phyloP scores from a whole-genome alignment of 2,113 vertebrate species.

The Macrotis lagotis region DNA sequence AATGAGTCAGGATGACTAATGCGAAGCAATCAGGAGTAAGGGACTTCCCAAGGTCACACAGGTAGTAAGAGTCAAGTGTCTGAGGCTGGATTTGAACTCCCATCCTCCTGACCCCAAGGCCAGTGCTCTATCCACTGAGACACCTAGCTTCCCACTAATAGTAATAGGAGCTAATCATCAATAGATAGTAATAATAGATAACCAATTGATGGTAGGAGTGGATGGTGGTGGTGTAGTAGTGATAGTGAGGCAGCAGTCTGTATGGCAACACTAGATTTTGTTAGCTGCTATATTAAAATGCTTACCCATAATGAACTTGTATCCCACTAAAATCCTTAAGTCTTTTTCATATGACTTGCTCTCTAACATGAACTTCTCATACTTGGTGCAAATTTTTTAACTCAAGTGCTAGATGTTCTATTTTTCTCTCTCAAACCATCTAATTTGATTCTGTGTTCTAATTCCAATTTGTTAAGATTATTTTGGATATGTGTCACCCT shows the following conservation, averaged over 20 bases:
- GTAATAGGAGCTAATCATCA: not conserved
- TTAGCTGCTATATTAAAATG: not conserved
- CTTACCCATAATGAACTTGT: not conserved
- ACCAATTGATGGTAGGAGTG: too few relatives aligned
- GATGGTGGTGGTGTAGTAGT: too few relatives aligned
- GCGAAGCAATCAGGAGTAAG: too few relatives aligned
- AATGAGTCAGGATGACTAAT: too few relatives aligned
- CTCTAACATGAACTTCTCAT: not conserved
- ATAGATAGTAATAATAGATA: not conserved
- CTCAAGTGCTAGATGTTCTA: not conserved
- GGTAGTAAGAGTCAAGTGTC: too few relatives aligned
- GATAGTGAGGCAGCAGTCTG: not conserved
- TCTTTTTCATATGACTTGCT: not conserved
- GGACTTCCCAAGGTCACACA: too few relatives aligned
- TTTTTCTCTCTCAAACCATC: not conserved
- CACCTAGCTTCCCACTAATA: too few relatives aligned
- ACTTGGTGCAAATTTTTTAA: not conserved
- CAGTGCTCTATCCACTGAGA: too few relatives aligned
- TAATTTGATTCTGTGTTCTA: not conserved
- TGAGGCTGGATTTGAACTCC: too few relatives aligned
- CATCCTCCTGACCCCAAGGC: too few relatives aligned
- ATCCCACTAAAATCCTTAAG: not conserved
- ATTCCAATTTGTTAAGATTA: not conserved
- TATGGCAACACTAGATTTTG: not conserved
- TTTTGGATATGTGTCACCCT: not conserved